These are phyloP conservation scores for Drosophila meridionalis DNA, from an alignment of 2,888 invertebrate genomes.

Conservation along the genomic window DNA sequence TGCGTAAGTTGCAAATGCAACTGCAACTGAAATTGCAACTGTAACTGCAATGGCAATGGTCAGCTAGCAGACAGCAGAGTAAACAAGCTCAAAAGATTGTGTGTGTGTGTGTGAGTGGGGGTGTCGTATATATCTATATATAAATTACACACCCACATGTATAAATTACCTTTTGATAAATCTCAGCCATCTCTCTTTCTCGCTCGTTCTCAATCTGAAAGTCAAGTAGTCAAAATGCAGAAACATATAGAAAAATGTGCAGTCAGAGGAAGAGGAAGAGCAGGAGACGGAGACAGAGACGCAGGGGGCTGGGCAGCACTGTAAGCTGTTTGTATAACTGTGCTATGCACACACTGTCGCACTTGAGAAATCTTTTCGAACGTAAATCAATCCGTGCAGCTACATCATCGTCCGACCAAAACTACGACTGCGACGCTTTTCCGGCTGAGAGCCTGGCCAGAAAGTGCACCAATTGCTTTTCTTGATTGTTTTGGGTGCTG, in stretches of 20 bases:
- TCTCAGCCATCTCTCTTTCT: constrained; percentile 76
- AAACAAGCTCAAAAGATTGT: constrained; percentile 42
- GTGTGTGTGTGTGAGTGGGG: not conserved
- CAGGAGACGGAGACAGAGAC: not conserved
- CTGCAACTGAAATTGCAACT: constrained; percentile 10
- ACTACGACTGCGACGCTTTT: constrained; percentile 35
- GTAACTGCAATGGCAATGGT: constrained; percentile 2
- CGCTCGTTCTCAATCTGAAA: constrained; percentile 6
- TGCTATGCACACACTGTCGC: constrained; percentile 61
- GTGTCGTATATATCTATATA: constrained; percentile 55
- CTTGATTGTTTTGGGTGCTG: constrained; percentile 72
- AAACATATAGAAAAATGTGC: constrained; percentile 66
- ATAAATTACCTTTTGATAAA: constrained; percentile 85
- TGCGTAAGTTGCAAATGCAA: constrained; percentile 58
- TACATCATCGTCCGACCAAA: constrained; percentile 70
- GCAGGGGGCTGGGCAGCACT: constrained; percentile 20
- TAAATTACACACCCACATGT: constrained; percentile 78
- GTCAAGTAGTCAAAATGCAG: constrained; percentile 42
- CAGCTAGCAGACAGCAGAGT: constrained; percentile 45
- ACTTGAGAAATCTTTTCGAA: constrained; percentile 85
- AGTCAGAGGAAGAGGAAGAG: constrained; percentile 8
- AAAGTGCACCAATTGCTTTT: constrained; percentile 66
- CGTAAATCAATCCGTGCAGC: constrained; percentile 84
- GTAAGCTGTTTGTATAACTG: constrained; percentile 28
- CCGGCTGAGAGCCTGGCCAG: constrained; percentile 25